Percentiles rank a stretch among this genome's conserved stretches.
phyloP scores from a whole-genome alignment of 2,113 vertebrate genomes.

The Electrona antarctica region DNA sequence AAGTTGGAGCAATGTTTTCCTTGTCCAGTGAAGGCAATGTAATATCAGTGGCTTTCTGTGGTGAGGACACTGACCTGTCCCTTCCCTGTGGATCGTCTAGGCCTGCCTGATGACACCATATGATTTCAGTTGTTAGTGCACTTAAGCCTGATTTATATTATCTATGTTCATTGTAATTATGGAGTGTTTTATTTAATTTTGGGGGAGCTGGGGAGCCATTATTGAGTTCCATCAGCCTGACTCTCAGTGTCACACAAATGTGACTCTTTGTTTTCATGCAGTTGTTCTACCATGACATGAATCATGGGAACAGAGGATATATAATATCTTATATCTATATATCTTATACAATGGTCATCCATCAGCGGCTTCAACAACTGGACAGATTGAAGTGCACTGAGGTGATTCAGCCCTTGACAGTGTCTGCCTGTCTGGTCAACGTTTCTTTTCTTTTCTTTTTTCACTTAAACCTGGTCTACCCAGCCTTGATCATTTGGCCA shows the following conservation, averaged over 20 bases:
- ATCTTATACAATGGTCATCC: constrained; percentile 28
- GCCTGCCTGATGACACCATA: not conserved
- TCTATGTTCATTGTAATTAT: not conserved
- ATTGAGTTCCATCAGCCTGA: not conserved
- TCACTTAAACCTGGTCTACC: constrained; percentile 50
- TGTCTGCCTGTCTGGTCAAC: constrained; percentile 42
- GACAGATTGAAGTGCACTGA: constrained; percentile 75
- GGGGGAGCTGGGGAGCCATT: too few species aligned
- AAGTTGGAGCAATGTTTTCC: too few species aligned
- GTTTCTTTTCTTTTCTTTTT: constrained; percentile 31
- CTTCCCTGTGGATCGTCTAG: too few species aligned
- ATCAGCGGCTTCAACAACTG: constrained; percentile 52
- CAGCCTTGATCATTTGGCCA: constrained; percentile 65
- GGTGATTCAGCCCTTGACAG: constrained; percentile 67
- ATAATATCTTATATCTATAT: not conserved
- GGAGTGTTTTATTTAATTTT: not conserved
- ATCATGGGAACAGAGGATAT: constrained; percentile 23
- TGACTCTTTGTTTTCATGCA: not conserved
- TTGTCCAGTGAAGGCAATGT: too few species aligned
- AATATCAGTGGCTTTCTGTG: too few species aligned
- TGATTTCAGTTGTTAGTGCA: not conserved
- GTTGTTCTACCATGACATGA: not conserved
- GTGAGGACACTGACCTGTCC: too few species aligned
- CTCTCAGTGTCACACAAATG: not conserved
- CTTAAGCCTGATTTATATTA: too few species aligned